Base-by-base conservation (phyloP, 2,113 vertebrate genomes). In the Heterotilapia buettikoferi region DNA sequence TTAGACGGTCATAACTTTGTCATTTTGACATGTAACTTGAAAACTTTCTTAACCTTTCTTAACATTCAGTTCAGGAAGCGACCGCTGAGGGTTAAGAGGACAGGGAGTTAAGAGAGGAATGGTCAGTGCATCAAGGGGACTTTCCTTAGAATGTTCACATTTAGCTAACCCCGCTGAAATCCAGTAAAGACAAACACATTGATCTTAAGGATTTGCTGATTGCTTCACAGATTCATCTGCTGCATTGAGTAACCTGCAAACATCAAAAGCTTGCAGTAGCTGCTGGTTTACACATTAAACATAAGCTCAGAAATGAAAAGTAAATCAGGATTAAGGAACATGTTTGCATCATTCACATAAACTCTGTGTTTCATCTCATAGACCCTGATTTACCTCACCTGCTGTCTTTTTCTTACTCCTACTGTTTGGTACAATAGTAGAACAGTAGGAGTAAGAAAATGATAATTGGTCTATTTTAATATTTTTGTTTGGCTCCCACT, bases 181-280 rank as follows among this genome's bases (percentile, higher is more conserved):
- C 63, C 19, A 40, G 0, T 21, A 0, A 1, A 40, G 63, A 40
- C 36, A 24, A 0, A 68, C 63, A 68, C n/a, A 24, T 24, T 71
- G n/a, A 6, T 40, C 38, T 43, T 43, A 40, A 21, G 36, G 1
- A 40, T 71, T 7, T 43, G 63, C 63, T 71, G n/a, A 0, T 40
- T 16, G 63, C 13, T 9, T 43, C 63, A 24, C 63, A 68, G 6
- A 14, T 68, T 68, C 19, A 68, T 68, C 6, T 40, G 63, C 36
- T 68, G 36, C 63, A 68, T 68, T 14, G 0, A 40, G 63, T 24
- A 24, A 40, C 36, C 19, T 21, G 63, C 3, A 68, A 68, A 24
- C 63, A 68, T 40, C 2, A 40, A 40, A 68, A 68, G 63, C 36
- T 68, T 2, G 36, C 36, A 21, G 33, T 68, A 68, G 33, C 36